A percentile compares a stretch with the other conserved stretches of the same genome.
Conservation (phyloP, 2,113 vertebrate species). For the Jaculus jaculus region DNA sequence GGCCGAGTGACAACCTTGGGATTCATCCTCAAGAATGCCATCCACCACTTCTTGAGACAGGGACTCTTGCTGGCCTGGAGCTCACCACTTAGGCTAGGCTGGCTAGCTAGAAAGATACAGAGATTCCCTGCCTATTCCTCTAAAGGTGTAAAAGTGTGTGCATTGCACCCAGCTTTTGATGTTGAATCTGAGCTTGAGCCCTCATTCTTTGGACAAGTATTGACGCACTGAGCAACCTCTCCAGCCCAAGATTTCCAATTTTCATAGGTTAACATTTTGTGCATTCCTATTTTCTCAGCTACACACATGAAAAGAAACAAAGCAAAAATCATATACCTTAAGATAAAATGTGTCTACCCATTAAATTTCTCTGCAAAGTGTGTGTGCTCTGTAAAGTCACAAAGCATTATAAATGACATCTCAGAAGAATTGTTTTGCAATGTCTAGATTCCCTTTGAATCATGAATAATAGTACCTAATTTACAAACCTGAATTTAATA, state of each 20-base stretch:
- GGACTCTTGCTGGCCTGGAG: no score
- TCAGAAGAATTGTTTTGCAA: conserved; percentile 55
- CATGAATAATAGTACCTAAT: conserved; percentile 43
- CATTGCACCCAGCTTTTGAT: no score
- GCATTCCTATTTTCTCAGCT: neutral
- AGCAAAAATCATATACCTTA: conserved; percentile 19
- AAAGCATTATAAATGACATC: conserved; percentile 44
- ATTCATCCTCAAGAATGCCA: no score
- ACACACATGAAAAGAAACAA: conserved; percentile 53
- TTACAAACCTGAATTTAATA: conserved; percentile 39
- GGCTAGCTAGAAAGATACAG: no score
- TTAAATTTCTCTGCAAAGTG: conserved; percentile 55
- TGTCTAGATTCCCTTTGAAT: conserved; percentile 43
- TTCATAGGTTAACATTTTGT: neutral
- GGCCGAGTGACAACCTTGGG: no score
- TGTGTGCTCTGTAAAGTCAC: conserved; percentile 50
- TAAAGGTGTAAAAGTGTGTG: no score
- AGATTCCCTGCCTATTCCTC: no score
- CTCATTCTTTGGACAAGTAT: no score
- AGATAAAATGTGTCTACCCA: conserved; percentile 47
- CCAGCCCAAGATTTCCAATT: neutral
- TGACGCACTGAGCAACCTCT: no score
- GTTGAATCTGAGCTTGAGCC: no score
- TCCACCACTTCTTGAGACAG: no score
- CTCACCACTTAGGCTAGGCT: no score